Base-by-base conservation (phyloP, 2,888 invertebrate genomes). In the Eristalinus sepulchralis region DNA sequence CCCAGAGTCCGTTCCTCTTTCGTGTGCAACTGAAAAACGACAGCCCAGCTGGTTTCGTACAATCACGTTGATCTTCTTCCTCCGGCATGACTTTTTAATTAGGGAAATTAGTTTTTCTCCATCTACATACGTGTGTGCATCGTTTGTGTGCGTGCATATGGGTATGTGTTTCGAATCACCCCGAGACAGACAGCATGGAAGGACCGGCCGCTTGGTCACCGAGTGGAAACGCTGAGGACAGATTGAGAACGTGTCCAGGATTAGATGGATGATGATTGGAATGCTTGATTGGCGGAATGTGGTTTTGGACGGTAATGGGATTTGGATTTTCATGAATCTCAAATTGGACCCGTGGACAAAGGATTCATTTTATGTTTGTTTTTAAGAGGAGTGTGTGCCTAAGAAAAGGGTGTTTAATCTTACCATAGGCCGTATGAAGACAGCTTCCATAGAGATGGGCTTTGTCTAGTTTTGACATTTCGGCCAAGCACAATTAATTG, bases 61-160 rank as follows among this genome's bases (percentile, higher is more conserved):
- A 85, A 81, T 85, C 85, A 72, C 82, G 85, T 85, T 83, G 75
- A 79, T 86, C 83, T 75, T 82, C 66, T 47, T 82, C 75, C 81
- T 53, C 71, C 24, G 34, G 73, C 70, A 91, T 90, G 91, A 91
- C 89, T 91, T 92, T 92, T 91, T 92, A 92, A 92, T 92, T 92
- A 91, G 91, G 88, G 88, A 92, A 92, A 92, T 92, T 92, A 91
- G 91, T 90, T 90, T 90, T 91, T 90, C 89, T 89, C 88, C 88
- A 55, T 83, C 66, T 82, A 66, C 80, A 72, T 86, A 53, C 83
- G 77, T 85, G 63, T 62, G 13, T 17, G 47, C 17, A 5, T n/a
- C 11, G n/a, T 8, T 0, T 47, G 47, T 17, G 8, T n/a, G 27
- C 2, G 27, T 27, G 27, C 27, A 5, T 27, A 5, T 27, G 27